Conservation (phyloP, 2,888 invertebrate species). For the Mechanitis mazaeus region DNA sequence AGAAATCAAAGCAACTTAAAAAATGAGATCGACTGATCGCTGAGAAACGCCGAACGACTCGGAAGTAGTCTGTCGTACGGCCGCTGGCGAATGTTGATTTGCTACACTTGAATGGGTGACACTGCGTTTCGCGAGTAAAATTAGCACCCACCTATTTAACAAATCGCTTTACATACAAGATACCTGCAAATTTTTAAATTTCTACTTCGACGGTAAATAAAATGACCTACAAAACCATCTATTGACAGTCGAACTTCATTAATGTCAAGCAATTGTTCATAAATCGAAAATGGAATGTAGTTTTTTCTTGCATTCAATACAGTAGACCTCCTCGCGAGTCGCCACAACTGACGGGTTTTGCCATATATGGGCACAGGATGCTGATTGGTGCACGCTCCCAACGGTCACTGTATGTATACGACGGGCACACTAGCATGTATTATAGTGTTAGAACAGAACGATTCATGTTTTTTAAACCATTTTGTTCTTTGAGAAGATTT, state of each 20-base stretch:
- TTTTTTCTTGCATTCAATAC: constrained; percentile 42
- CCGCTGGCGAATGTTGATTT: constrained; percentile 58
- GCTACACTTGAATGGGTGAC: constrained; percentile 50
- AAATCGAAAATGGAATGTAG: constrained; percentile 52
- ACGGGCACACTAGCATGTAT: constrained; percentile 34
- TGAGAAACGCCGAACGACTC: constrained; percentile 68
- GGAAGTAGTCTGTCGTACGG: constrained; percentile 43
- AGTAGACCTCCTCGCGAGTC: constrained; percentile 57
- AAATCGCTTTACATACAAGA: constrained; percentile 51
- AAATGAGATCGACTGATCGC: constrained; percentile 57
- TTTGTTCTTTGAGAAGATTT: not conserved
- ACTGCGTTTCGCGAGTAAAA: constrained; percentile 51
- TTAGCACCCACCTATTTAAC: constrained; percentile 58
- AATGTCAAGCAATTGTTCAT: constrained; percentile 48
- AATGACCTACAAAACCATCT: constrained; percentile 43
- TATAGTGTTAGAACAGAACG: constrained; percentile 20
- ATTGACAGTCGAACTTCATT: constrained; percentile 30
- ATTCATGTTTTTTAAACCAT: not conserved
- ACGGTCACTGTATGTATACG: constrained; percentile 69
- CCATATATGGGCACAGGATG: constrained; percentile 88
- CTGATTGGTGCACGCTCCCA: constrained; percentile 79
- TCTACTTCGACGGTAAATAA: constrained; percentile 40
- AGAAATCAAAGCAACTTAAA: constrained; percentile 33
- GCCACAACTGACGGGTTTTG: constrained; percentile 79
- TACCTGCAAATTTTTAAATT: constrained; percentile 45